Conservation (phyloP, 2,888 invertebrate genomes). For the Limnephilus lunatus region DNA sequence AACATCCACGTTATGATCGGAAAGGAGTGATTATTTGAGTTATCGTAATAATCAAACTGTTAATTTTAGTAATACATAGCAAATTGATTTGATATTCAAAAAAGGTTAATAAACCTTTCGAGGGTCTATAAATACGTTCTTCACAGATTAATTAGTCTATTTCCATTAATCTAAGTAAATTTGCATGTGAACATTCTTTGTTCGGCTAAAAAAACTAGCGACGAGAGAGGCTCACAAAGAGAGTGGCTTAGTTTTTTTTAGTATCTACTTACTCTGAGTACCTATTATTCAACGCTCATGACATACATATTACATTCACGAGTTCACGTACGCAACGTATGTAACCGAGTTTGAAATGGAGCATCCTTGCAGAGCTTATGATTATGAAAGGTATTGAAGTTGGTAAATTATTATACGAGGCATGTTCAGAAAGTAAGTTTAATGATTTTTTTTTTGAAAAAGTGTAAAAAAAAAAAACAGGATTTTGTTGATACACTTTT, state of each 20-base stretch:
- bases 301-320: neutral
- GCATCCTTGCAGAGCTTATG: neutral
- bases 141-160: neutral
- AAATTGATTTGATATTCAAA: neutral
- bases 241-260: neutral
- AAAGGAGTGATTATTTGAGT: neutral
- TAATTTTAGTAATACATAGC: neutral
- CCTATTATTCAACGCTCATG: neutral
- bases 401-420: too few relatives aligned
- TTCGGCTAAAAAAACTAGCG: neutral
- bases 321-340: neutral
- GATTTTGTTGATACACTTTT: too few relatives aligned
- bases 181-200: neutral
- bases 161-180: neutral
- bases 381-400: neutral
- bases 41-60: neutral
- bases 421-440: too few relatives aligned
- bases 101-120: neutral
- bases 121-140: neutral
- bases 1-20: neutral
- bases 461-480: too few relatives aligned
- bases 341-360: neutral
- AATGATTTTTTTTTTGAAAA: too few relatives aligned
- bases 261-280: neutral
- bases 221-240: neutral